Evolutionary conservation across 2,113 vertebrate genomes (phyloP).

Genomic region (Corythoichthys intestinalis): DNA sequence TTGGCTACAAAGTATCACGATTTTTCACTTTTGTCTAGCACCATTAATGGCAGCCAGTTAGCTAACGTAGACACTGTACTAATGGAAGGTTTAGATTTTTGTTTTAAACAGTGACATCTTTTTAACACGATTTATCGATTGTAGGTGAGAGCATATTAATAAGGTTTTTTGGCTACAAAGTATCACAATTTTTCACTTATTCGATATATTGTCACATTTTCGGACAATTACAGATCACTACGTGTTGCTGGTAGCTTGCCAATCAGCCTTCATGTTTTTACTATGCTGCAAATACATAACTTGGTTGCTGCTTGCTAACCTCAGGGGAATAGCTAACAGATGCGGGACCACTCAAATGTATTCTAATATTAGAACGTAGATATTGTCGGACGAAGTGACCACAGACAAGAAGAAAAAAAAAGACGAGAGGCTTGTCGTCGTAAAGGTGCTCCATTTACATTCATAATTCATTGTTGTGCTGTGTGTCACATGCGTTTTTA

Average conservation of each 20-base stretch:
- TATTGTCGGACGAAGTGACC: constrained; percentile 5
- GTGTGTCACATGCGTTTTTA: neutral
- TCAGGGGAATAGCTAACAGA: constrained; percentile 39
- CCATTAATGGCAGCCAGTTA: no score
- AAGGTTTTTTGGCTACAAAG: no score
- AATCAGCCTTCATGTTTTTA: constrained; percentile 4
- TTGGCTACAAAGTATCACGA: no score
- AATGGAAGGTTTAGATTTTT: no score
- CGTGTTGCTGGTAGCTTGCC: neutral
- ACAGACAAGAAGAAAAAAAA: neutral
- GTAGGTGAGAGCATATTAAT: no score
- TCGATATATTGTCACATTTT: no score
- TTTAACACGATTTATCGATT: no score
- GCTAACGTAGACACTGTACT: no score
- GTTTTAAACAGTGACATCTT: no score
- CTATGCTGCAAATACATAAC: constrained; percentile 7
- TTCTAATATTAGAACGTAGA: constrained; percentile 39
- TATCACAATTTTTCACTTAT: no score
- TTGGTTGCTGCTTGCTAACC: constrained; percentile 17
- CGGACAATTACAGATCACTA: no score
- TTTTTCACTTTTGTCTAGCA: no score
- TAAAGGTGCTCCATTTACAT: neutral
- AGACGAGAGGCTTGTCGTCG: neutral
- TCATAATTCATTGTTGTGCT: neutral
- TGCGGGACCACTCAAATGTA: constrained; percentile 21